A percentile compares a stretch with the other conserved stretches of the same genome.
Evolutionary conservation across 2,888 invertebrate species (phyloP).

Genomic region (Agonopterix arenella): DNA sequence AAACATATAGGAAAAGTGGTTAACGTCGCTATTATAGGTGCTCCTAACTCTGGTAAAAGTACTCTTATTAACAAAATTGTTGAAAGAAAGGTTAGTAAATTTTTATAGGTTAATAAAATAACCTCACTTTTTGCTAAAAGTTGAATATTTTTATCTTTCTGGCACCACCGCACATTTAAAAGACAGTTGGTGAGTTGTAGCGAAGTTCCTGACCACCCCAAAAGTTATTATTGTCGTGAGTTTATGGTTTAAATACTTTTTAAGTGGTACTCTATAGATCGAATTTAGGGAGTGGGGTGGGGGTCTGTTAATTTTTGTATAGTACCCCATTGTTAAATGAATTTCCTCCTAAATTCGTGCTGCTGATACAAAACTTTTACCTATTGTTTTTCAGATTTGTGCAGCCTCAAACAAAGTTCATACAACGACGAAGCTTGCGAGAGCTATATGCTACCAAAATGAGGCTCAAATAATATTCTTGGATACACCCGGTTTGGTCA

Average conservation of each 20-base stretch:
- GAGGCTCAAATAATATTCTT: conserved; percentile 92
- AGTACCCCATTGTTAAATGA: too few relatives aligned
- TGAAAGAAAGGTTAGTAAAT: conserved; percentile 81
- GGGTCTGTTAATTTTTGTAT: too few relatives aligned
- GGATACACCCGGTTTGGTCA: conserved; percentile 95
- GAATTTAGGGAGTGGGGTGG: too few relatives aligned
- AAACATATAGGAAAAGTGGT: conserved; percentile 59
- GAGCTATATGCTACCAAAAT: conserved; percentile 84
- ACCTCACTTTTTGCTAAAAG: conserved; percentile 1
- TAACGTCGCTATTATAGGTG: conserved; percentile 91
- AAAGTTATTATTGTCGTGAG: neutral
- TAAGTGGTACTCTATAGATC: too few relatives aligned
- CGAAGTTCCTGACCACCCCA: too few relatives aligned
- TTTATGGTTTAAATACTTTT: too few relatives aligned
- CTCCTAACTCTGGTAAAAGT: conserved; percentile 97
- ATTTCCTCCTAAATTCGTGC: neutral
- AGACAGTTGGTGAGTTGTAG: too few relatives aligned
- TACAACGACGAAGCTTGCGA: conserved; percentile 86
- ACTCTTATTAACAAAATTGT: conserved; percentile 93
- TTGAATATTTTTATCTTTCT: neutral
- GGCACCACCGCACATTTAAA: too few relatives aligned
- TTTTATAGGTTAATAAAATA: neutral
- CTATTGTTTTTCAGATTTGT: conserved; percentile 81
- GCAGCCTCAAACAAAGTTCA: conserved; percentile 95
- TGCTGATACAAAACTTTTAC: neutral